Conservation (phyloP, 2,113 vertebrate species). For the Rhinopomastus cyanomelas region DNA sequence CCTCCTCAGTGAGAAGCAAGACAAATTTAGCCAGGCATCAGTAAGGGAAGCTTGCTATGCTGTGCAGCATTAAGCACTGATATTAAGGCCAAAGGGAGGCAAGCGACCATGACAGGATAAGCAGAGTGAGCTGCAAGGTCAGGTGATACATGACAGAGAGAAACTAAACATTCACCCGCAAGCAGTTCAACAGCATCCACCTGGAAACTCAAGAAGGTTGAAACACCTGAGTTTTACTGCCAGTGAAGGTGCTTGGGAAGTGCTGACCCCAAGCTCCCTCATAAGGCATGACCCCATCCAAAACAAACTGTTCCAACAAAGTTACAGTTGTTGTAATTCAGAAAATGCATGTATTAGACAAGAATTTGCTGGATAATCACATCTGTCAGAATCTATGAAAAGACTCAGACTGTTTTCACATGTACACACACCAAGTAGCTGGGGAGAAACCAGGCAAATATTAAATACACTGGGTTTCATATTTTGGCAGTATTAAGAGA, state of each 20-base stretch:
- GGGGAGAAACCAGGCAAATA: neutral
- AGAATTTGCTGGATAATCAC: neutral
- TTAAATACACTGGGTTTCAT: neutral
- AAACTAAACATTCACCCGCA: neutral
- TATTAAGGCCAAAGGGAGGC: neutral
- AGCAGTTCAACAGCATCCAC: neutral
- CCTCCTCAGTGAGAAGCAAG: neutral
- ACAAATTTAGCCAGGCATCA: neutral
- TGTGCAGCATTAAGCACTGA: neutral
- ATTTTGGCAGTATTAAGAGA: neutral
- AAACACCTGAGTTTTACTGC: neutral
- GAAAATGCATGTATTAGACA: neutral
- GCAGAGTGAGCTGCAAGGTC: neutral
- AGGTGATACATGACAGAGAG: neutral
- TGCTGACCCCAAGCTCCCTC: neutral
- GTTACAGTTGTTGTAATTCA: neutral
- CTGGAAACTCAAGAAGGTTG: neutral
- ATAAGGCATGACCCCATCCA: fast-evolving
- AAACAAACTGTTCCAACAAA: neutral
- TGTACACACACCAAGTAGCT: neutral
- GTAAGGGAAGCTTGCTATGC: neutral
- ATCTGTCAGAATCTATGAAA: neutral
- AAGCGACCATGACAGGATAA: neutral
- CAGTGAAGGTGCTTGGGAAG: neutral
- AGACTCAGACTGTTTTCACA: neutral